Conservation (phyloP, 2,113 vertebrate species). For the Leptobrachium leishanense region DNA sequence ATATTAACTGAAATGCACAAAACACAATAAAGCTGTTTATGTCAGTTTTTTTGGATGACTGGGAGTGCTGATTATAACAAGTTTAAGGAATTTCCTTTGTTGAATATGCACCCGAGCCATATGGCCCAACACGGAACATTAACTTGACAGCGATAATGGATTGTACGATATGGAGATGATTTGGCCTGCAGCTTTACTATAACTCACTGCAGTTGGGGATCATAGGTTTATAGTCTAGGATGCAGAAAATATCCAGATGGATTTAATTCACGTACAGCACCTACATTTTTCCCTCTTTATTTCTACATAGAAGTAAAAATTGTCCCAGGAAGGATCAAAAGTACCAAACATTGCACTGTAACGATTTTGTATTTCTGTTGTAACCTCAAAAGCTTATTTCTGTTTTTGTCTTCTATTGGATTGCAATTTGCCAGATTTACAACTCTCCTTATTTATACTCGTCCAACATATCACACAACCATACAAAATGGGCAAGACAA, state of each 20-base stretch:
- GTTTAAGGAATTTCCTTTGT: constrained; percentile 88
- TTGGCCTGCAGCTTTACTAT: constrained; percentile 79
- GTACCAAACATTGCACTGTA: too few species aligned
- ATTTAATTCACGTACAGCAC: constrained; percentile 76
- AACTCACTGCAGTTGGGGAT: constrained; percentile 79
- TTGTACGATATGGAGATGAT: constrained; percentile 82
- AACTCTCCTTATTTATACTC: too few species aligned
- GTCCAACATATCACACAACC: too few species aligned
- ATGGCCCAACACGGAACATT: constrained; percentile 91
- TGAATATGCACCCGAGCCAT: constrained; percentile 81
- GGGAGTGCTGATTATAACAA: constrained; percentile 88
- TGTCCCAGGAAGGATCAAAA: too few species aligned
- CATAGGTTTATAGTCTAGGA: constrained; percentile 74
- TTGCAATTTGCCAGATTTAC: too few species aligned
- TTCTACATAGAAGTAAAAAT: constrained; percentile 50
- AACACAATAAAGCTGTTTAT: constrained; percentile 85
- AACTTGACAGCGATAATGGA: constrained; percentile 90
- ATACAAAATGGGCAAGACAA: too few species aligned
- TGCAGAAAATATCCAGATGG: constrained; percentile 75
- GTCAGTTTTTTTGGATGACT: constrained; percentile 80
- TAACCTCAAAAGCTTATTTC: too few species aligned
- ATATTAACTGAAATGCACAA: constrained; percentile 79
- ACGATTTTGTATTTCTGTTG: too few species aligned
- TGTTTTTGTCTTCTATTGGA: too few species aligned
- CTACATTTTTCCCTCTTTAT: constrained; percentile 75